Base-by-base conservation (phyloP, 2,888 invertebrate genomes). In the Drosophila niveifrons region DNA sequence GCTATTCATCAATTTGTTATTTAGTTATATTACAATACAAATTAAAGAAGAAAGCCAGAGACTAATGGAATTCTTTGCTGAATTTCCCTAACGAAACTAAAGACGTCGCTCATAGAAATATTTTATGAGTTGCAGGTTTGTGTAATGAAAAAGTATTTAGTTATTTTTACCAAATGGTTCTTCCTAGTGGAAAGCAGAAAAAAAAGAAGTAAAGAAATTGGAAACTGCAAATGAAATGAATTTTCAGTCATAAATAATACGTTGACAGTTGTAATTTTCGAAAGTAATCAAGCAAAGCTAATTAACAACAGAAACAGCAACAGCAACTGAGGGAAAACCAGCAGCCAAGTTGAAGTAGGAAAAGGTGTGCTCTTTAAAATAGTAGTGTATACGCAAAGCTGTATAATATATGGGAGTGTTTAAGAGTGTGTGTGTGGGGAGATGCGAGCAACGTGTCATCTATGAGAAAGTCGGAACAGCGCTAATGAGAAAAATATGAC, bases 211-310 rank as follows among this genome's bases (percentile, higher is more conserved):
- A 44, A 13, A 31, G 31, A 8, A n/a, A 31, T 9, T n/a, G 17
- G 10, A 47, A 59, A 67, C 59, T 66, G 80, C 64, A 79, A 82
- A 68, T 75, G 51, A 52, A 75, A 52, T 41, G 58, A 50, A 73
- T 70, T 87, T 89, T 80, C 47, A 66, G 44, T 72, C 88, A 86
- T 90, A 90, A 90, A 88, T 88, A 90, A 86, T 75, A 72, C 69
- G 90, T 75, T 90, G 88, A 88, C 90, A 90, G 89, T 88, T 86
- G 81, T 90, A 88, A 88, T 88, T 90, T 90, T 80, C 65, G 72
- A 79, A 90, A 86, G 90, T 87, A 88, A 90, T 90, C 90, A 86
- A 76, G 87, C 90, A 77, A 68, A 79, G 90, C 89, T 90, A 90
- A 88, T 88, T 88, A 88, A 79, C 76, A 82, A 71, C 90, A 75